These are phyloP conservation scores for Neomorphus geoffroyi DNA, from an alignment of 2,797 vertebrate genomes.

Conservation along the genomic window DNA sequence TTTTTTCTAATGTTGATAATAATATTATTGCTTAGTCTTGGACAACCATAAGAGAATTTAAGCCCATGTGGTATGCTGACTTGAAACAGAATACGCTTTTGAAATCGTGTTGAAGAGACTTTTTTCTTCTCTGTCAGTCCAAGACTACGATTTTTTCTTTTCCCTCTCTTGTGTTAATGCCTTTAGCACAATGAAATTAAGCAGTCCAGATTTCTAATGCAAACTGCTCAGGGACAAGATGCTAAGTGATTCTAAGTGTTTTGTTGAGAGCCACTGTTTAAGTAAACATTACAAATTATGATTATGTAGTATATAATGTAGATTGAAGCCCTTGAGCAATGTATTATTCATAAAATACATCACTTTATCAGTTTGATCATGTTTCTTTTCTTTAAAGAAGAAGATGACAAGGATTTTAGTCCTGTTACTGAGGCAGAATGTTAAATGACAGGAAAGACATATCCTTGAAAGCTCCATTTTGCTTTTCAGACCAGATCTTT, in stretches of 20 bases:
- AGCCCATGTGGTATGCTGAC: neutral
- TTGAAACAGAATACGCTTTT: neutral
- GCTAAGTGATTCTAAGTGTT: slow-evolving; percentile 74
- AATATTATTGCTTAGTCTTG: neutral
- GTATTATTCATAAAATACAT: slow-evolving; percentile 75
- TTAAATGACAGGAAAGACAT: neutral
- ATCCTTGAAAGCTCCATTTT: neutral
- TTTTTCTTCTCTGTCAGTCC: neutral
- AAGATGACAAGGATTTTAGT: slow-evolving; percentile 35
- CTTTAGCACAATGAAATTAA: slow-evolving; percentile 58
- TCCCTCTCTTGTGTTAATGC: neutral
- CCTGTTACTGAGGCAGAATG: neutral
- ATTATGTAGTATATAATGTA: slow-evolving; percentile 65
- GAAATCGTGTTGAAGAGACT: neutral
- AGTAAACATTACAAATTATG: slow-evolving; percentile 77
- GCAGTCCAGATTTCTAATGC: slow-evolving; percentile 66
- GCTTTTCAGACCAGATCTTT: neutral
- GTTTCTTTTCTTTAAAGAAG: slow-evolving; percentile 47
- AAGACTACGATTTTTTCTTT: neutral
- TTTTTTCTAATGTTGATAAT: neutral
- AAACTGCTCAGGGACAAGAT: slow-evolving; percentile 67
- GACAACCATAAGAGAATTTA: neutral
- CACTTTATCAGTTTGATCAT: slow-evolving; percentile 68
- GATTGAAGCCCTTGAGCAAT: slow-evolving; percentile 69
- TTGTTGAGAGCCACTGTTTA: slow-evolving; percentile 74